phyloP scores from a whole-genome alignment of 2,797 vertebrate species.

The Caiman crocodilus region DNA sequence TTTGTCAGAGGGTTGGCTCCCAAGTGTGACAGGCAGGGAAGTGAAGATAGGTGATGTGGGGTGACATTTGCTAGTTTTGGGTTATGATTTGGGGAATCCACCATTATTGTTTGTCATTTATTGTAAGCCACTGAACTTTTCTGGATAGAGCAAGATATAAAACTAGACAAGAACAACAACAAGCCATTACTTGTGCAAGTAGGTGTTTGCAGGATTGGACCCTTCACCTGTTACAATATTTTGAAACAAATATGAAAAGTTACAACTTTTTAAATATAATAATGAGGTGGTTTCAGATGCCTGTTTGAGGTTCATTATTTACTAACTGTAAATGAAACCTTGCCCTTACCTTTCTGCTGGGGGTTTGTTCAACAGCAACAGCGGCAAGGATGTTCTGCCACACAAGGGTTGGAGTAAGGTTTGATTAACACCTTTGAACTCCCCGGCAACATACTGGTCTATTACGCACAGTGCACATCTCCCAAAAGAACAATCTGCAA shows the following conservation, averaged over 20 bases:
- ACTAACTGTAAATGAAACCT: fast-evolving
- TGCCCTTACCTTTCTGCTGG: background rate
- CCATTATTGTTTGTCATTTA: no score
- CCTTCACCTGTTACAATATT: background rate
- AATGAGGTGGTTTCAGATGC: background rate
- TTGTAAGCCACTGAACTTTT: no score
- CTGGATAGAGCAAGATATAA: no score
- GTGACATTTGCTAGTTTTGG: no score
- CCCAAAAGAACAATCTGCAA: background rate
- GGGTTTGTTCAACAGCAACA: fast-evolving
- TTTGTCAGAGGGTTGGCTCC: no score
- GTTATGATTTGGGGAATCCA: no score
- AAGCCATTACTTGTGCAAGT: background rate
- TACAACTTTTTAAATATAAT: background rate
- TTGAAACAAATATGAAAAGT: background rate
- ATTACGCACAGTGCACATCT: background rate
- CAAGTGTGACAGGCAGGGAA: no score
- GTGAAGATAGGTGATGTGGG: no score
- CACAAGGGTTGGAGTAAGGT: fast-evolving
- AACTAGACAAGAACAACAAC: background rate
- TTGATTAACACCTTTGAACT: background rate
- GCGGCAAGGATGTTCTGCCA: fast-evolving
- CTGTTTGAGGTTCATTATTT: background rate
- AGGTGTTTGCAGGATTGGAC: background rate
- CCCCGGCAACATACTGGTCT: background rate